These are phyloP conservation scores for Pogonophryne albipinna DNA, from an alignment of 2,797 vertebrate species.

Conservation along the genomic window DNA sequence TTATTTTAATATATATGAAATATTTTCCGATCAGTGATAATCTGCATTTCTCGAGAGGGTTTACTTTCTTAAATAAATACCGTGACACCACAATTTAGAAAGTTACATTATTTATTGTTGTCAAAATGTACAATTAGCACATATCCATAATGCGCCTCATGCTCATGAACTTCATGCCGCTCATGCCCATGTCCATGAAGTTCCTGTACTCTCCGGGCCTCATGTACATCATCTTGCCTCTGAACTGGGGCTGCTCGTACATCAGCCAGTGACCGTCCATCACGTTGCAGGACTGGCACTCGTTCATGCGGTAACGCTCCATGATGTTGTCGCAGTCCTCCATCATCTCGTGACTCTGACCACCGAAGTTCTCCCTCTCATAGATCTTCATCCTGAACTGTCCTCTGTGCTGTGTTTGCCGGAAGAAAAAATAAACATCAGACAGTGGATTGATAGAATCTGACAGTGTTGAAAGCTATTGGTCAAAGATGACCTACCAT, in stretches of 20 bases:
- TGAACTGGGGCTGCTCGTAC: constrained; percentile 74
- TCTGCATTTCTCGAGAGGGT: neutral
- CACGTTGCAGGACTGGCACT: constrained; percentile 76
- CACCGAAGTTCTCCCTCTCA: constrained; percentile 75
- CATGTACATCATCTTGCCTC: constrained; percentile 79
- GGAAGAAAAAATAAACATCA: neutral
- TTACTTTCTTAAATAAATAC: neutral
- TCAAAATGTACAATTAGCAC: constrained; percentile 59
- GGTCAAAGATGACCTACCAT: constrained; percentile 56
- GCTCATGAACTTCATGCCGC: constrained; percentile 72
- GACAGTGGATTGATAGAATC: no score
- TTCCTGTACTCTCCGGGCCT: constrained; percentile 81
- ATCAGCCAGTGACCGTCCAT: constrained; percentile 80
- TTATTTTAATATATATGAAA: neutral
- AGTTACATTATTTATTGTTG: constrained; percentile 60
- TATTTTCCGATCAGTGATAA: neutral
- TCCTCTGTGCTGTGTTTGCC: constrained; percentile 63
- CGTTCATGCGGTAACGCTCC: constrained; percentile 73
- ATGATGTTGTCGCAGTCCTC: constrained; percentile 79
- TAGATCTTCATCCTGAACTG: constrained; percentile 77
- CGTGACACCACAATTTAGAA: constrained; percentile 42
- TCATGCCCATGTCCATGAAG: constrained; percentile 77
- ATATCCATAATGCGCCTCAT: constrained; percentile 78
- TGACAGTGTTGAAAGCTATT: no score
- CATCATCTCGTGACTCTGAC: constrained; percentile 68